A percentile compares a stretch with the other conserved stretches of the same genome.
Evolutionary conservation across 2,797 vertebrate species (phyloP).

Genomic region (Liparis tanakae): DNA sequence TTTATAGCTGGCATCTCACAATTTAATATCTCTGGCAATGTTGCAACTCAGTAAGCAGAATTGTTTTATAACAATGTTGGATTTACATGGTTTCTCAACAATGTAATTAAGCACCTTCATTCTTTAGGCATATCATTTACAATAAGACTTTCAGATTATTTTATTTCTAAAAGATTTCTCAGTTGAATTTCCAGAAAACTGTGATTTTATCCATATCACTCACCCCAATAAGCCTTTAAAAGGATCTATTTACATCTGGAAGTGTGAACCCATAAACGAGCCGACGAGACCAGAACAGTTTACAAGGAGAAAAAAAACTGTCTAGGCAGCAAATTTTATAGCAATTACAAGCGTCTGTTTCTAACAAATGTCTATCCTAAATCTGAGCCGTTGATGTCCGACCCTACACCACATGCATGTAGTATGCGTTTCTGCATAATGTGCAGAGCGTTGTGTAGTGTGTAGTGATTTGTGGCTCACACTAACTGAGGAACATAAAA

Average conservation of each 20-base stretch:
- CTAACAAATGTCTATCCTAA: constrained; percentile 21
- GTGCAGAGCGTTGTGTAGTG: constrained; percentile 15
- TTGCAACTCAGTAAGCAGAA: background rate
- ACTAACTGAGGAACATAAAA: constrained; percentile 45
- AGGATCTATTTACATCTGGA: background rate
- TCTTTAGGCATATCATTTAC: background rate
- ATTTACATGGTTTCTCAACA: background rate
- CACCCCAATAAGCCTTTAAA: background rate
- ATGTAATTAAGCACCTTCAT: background rate
- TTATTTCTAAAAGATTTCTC: background rate
- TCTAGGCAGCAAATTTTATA: background rate
- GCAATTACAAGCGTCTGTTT: constrained; percentile 18
- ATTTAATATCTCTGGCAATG: background rate
- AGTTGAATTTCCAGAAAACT: background rate
- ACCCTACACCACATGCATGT: constrained; percentile 12
- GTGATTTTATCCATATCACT: background rate
- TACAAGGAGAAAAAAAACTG: constrained; percentile 12
- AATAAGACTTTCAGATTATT: background rate
- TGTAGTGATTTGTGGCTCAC: constrained; percentile 57
- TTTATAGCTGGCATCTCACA: background rate
- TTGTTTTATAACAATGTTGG: background rate
- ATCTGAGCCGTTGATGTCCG: constrained; percentile 15
- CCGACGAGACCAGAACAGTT: background rate
- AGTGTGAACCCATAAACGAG: background rate
- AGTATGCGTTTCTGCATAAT: constrained; percentile 35